Conservation (phyloP, 2,888 invertebrate species). For the Reticulitermes lucifugus region DNA sequence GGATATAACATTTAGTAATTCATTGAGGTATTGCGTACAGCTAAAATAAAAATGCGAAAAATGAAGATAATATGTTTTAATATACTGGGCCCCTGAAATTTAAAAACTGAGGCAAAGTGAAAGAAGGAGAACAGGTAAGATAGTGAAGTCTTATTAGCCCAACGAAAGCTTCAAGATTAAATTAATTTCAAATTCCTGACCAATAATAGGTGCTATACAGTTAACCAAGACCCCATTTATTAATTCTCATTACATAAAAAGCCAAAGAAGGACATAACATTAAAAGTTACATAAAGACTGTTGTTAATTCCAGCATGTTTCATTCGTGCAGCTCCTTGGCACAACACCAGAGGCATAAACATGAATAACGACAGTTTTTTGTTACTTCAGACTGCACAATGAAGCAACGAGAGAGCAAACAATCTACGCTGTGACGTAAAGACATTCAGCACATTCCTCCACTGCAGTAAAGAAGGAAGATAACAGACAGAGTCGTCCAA, state of each 20-base stretch:
- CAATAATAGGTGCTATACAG: background rate
- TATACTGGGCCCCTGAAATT: background rate
- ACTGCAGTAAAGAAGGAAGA: too few relatives aligned
- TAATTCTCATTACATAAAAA: background rate
- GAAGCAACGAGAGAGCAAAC: too few relatives aligned
- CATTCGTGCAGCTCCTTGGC: too few relatives aligned
- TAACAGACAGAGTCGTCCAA: too few relatives aligned
- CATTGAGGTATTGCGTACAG: background rate
- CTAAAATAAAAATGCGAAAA: background rate
- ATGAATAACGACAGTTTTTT: too few relatives aligned
- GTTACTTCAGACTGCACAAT: too few relatives aligned
- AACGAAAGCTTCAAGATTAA: background rate
- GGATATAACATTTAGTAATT: background rate
- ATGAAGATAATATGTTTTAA: background rate
- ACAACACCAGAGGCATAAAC: too few relatives aligned
- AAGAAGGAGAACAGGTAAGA: background rate
- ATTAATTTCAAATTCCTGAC: background rate
- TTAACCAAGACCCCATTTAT: background rate
- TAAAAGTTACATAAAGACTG: too few relatives aligned
- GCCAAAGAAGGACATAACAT: too few relatives aligned
- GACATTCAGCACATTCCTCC: too few relatives aligned
- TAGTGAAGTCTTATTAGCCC: background rate
- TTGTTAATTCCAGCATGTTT: too few relatives aligned
- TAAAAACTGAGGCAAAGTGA: background rate
- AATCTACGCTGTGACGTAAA: too few relatives aligned